Base-by-base conservation (phyloP, 2,113 vertebrate species). In the Sarotherodon lohbergeri region DNA sequence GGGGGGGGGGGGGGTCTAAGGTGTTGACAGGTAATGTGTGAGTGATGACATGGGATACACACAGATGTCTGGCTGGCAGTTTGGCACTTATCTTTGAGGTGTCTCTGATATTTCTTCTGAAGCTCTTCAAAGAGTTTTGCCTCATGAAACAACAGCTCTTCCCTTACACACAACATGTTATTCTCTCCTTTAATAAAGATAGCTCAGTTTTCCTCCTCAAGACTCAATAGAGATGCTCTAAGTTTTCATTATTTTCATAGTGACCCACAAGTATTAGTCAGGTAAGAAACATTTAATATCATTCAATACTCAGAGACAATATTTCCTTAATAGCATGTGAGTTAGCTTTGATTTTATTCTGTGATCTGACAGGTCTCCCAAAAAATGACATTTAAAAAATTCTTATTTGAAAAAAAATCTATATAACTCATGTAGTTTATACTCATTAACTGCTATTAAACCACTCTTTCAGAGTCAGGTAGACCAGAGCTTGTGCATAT, bases 81-180 rank as follows among this genome's bases (percentile, higher is more conserved):
- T 78, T 52, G 12, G 34, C 12, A 81, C 81, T 71, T 48, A 17
- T 82, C 89, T 63, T 48, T 87, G 82, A 82, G 68, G 78, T 7
- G 86, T 66, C 85, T 85, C 85, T 32, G 46, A 71, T 61, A 54
- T 63, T 86, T 86, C 14, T 54, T 89, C 80, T 80, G 71, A 78
- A 80, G 50, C 43, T 84, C 81, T 84, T 86, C 68, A 86, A 89
- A 89, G 48, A 66, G 43, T 50, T 56, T 57, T 32, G 24, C 73
- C 34, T 78, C 24, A 8, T 52, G 46, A 32, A 50, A 34, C 46
- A 52, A 52, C 17, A 78, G 73, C 46, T 78, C 73, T n/a, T 52
- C 71, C 6, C 27, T 39, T 11, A 39, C 32, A 56, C 81, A 27
- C 14, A 0, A 19, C 34, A 39, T 0, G 8, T 80, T 1, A 83